Base-by-base conservation (phyloP, 2,797 vertebrate genomes). In the Telmatherina bonti region DNA sequence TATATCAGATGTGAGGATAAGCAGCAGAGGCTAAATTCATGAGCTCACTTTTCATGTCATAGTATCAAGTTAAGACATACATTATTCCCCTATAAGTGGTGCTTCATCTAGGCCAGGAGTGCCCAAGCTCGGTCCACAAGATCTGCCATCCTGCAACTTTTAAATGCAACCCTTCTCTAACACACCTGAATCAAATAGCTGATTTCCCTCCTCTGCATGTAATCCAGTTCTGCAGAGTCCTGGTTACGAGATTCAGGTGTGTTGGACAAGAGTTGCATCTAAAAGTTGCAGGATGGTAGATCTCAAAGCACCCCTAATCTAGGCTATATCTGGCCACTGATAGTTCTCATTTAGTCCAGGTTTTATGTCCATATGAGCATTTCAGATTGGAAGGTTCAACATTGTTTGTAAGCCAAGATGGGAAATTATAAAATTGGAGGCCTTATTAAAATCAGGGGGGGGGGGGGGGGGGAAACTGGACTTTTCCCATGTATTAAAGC, bases 21-120 rank as follows among this genome's bases (percentile, higher is more conserved):
- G 38, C 51, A 24, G 33, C 36, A 72, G 36, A 43, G 7, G 35
- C 33, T 9, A 18, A 13, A 22, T 64, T 70, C 53, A 22, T 58
- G 29, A 43, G 51, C 2, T 13, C 22, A 1, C 20, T 11, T 9
- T 3, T 10, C n/a, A 13, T 12, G 20, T 22, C 8, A 4, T n/a
- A 9, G 1, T 10, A n/a, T 22, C 2, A 22, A n/a, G 7, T 22
- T 47, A 10, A 45, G 1, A n/a, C 2, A n/a, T 22, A n/a, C n/a
- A n/a, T 22, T 47, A n/a, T 47, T 22, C 45, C n/a, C 8, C 11
- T 20, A 0, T 9, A 20, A 43, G 41, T 1, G 43, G 43, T 47
- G n/a, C 10, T 22, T 47, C 10, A 47, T 47, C 45, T n/a, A 22
- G 45, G 9, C n/a, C n/a, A n/a, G n/a, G n/a, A n/a, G n/a, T n/a